These are phyloP conservation scores for Palythoa caribaeorum DNA, from an alignment of 92 coral and sea anemone species.

Conservation along the genomic window DNA sequence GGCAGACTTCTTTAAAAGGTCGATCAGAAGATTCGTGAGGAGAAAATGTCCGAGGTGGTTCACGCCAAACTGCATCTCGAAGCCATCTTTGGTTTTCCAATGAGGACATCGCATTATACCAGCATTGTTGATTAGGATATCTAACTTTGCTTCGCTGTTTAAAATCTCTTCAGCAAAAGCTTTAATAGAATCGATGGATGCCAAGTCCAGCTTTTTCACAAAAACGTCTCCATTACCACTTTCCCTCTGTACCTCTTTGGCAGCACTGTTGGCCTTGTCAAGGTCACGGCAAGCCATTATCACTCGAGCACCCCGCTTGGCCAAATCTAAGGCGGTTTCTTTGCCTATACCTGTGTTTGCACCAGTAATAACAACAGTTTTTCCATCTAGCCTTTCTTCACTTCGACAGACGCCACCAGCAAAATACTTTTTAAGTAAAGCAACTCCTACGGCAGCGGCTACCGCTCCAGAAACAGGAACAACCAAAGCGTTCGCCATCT, in stretches of 20 bases:
- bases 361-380: constrained; percentile 88
- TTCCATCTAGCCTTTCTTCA: constrained; percentile 73
- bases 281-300: constrained; percentile 81
- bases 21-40: constrained; percentile 80
- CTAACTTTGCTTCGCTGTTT: constrained; percentile 72
- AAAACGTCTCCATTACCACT: constrained; percentile 67
- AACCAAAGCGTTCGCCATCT: not conserved
- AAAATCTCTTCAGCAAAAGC: constrained; percentile 76
- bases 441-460: constrained; percentile 4
- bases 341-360: constrained; percentile 90
- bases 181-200: constrained; percentile 83
- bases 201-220: constrained; percentile 82
- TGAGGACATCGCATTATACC: constrained; percentile 79
- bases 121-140: constrained; percentile 92
- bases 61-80: constrained; percentile 87
- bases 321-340: constrained; percentile 90
- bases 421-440: constrained; percentile 39
- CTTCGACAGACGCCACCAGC: constrained; percentile 69
- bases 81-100: constrained; percentile 81
- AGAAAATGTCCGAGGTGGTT: constrained; percentile 96
- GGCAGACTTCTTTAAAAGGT: constrained; percentile 72
- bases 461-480: not conserved
- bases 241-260: constrained; percentile 70
- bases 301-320: constrained; percentile 82
- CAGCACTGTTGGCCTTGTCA: constrained; percentile 71